phyloP scores from a whole-genome alignment of 2,888 invertebrate genomes.

The Xiphydria camelus region DNA sequence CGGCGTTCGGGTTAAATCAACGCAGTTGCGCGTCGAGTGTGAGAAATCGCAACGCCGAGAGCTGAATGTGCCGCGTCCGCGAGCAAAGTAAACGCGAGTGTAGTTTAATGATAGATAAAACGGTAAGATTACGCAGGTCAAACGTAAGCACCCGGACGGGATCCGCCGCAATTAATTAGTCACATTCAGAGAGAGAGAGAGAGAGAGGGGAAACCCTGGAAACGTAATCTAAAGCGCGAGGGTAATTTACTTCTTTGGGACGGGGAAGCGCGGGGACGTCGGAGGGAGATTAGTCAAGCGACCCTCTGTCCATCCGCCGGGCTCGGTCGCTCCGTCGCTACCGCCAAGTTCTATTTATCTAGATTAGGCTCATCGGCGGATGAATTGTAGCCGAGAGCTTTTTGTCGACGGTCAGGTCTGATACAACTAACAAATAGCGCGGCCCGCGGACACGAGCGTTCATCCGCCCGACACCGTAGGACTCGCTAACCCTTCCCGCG shows the following conservation, averaged over 20 bases:
- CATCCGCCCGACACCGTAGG: neutral
- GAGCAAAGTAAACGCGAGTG: neutral
- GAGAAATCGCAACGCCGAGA: no score
- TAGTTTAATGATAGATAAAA: neutral
- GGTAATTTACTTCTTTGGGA: slow-evolving; percentile 17
- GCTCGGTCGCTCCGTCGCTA: slow-evolving; percentile 10
- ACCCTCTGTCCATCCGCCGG: slow-evolving; percentile 14
- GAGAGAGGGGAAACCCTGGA: slow-evolving; percentile 9
- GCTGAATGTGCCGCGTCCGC: slow-evolving; percentile 19
- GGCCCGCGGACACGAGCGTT: neutral
- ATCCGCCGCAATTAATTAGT: slow-evolving; percentile 15
- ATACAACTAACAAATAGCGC: slow-evolving; percentile 2
- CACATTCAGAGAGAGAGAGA: no score
- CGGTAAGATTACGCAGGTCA: slow-evolving; percentile 1
- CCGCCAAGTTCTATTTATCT: slow-evolving; percentile 16
- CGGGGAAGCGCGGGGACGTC: slow-evolving; percentile 3
- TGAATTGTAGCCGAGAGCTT: slow-evolving; percentile 14
- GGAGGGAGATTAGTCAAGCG: slow-evolving; percentile 16
- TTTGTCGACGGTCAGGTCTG: slow-evolving; percentile 11
- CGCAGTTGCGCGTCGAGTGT: no score
- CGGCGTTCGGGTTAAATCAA: no score
- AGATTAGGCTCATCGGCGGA: slow-evolving; percentile 15
- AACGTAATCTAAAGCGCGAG: slow-evolving; percentile 17
- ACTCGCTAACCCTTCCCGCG: no score
- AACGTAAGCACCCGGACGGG: neutral